Evolutionary conservation across 1,140 invertebrate species (phyloP).

Genomic region (Drosophila neocordata): DNA sequence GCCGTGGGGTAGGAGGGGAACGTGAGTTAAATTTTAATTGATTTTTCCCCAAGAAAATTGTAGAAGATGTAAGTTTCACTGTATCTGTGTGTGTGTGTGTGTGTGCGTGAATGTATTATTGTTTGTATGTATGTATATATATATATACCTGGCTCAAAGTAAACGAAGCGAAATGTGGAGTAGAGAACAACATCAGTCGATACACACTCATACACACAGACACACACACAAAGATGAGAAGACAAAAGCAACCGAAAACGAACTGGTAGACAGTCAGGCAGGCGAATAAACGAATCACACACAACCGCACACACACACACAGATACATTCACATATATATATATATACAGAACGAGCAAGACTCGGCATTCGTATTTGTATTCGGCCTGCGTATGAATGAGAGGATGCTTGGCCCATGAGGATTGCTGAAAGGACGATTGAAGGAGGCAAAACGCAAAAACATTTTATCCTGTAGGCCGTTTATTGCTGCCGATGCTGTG

Average conservation of each 20-base stretch:
- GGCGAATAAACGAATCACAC: slow-evolving; percentile 54
- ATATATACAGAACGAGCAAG: slow-evolving; percentile 42
- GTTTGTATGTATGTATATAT: slow-evolving; percentile 13
- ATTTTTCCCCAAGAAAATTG: slow-evolving; percentile 68
- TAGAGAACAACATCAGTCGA: slow-evolving; percentile 59
- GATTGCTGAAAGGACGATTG: slow-evolving; percentile 66
- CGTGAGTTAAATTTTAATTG: slow-evolving; percentile 79
- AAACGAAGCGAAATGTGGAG: slow-evolving; percentile 68
- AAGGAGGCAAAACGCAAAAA: slow-evolving; percentile 72
- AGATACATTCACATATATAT: neutral
- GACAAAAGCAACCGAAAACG: slow-evolving; percentile 30
- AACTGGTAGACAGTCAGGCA: slow-evolving; percentile 72
- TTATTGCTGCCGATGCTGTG: slow-evolving; percentile 60
- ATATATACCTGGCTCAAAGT: slow-evolving; percentile 51
- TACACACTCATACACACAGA: slow-evolving; percentile 42
- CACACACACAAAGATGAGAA: slow-evolving; percentile 10
- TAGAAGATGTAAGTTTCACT: slow-evolving; percentile 33
- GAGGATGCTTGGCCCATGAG: slow-evolving; percentile 21
- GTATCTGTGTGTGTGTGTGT: neutral
- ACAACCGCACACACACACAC: slow-evolving; percentile 25
- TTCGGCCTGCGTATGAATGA: slow-evolving; percentile 65
- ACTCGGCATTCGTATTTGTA: slow-evolving; percentile 46
- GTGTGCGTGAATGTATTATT: slow-evolving; percentile 13
- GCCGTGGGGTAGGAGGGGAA: slow-evolving; percentile 16
- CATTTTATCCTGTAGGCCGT: slow-evolving; percentile 70